Percentiles rank a stretch among this genome's conserved stretches.
These are phyloP conservation scores for Arizona elegans DNA, from an alignment of 2,113 vertebrate species.

Conservation along the genomic window DNA sequence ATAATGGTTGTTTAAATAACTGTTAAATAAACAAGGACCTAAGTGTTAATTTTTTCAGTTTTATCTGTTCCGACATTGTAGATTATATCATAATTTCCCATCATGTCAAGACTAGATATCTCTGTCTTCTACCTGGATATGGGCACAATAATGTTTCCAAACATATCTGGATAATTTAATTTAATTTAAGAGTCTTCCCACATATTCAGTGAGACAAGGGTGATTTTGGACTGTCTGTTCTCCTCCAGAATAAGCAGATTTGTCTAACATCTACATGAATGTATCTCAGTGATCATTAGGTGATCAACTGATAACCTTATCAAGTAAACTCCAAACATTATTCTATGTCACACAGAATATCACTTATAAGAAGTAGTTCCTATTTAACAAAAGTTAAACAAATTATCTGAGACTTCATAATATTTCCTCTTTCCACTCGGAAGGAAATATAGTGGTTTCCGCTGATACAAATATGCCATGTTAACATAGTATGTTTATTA, in stretches of 20 bases:
- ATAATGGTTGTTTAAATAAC: background rate
- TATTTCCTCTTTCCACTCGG: background rate
- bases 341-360: background rate
- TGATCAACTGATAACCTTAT: background rate
- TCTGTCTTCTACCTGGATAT: background rate
- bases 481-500: background rate
- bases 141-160: background rate
- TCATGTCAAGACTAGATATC: background rate
- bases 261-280: background rate
- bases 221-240: background rate
- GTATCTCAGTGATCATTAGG: background rate
- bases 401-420: background rate
- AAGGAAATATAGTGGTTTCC: background rate
- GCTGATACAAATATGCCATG: background rate
- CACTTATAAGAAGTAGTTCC: background rate
- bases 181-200: background rate
- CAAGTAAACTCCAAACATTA: background rate
- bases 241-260: background rate
- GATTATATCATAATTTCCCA: background rate
- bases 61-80: background rate
- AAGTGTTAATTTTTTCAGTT: background rate
- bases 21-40: background rate
- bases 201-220: background rate
- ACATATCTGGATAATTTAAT: background rate
- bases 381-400: background rate